Evolutionary conservation across 1,140 invertebrate genomes (phyloP), one percentile per base, ranked within the genome.

Genomic region (Dendroctonus valens): DNA sequence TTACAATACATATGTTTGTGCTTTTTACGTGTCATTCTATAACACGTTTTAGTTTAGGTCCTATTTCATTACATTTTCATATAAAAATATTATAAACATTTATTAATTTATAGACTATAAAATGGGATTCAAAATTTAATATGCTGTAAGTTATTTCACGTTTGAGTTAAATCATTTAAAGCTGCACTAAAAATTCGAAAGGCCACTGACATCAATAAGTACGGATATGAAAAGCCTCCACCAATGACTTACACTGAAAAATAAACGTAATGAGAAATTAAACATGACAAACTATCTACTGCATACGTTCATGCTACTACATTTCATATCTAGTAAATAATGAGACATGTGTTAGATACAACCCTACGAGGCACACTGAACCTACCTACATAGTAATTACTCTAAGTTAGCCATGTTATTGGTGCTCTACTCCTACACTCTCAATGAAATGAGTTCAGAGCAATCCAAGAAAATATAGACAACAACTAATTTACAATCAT

Each of bases 161-260:
- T 26, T 26, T 26, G 26, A 26, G 26, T 26, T 26, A 26, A 26
- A 26, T 26, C 26, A 26, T 26, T 26, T 68, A 59, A 69, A 69
- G 64, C 68, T 70, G 65, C 65, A 65, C 60, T 68, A 59, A 50
- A 59, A 70, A 52, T 67, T 52, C 60, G 53, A 70, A 70, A 68
- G 67, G 69, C 68, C 68, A 69, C 67, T 73, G 66, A 69, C 69
- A 73, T 69, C 69, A 69, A 75, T 75, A 73, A 75, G 70, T 75
- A 73, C 72, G 69, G 73, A 74, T 64, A 74, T 73, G 72, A 75
- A 69, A 73, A 71, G 74, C 74, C 75, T 73, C 74, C 75, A 76
- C 75, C 75, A 75, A 76, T 76, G 72, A 74, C 60, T 76, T 75
- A 76, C 70, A 76, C 75, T 76, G 75, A 75, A 76, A 76, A 76